Percentiles rank a stretch among this genome's conserved stretches.
Evolutionary conservation across 2,797 vertebrate genomes (phyloP).

Genomic region (Gobio occitaniae): DNA sequence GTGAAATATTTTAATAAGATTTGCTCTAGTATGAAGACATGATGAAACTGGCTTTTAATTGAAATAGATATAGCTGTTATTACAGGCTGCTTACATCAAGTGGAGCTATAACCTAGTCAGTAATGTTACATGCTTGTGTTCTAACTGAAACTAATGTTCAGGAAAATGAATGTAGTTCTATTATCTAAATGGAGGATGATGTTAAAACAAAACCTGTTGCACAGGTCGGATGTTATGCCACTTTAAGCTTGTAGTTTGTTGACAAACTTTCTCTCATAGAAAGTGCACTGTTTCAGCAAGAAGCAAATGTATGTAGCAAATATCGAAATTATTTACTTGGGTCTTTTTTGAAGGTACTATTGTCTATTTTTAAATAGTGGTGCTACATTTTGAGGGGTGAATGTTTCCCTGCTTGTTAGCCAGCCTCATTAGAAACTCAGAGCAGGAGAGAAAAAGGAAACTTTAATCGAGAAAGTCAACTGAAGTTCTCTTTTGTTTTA

Average conservation of each 20-base stretch:
- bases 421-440: conserved; percentile 28
- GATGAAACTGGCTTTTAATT: conserved; percentile 54
- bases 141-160: conserved; percentile 19
- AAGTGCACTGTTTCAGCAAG: conserved; percentile 28
- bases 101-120: conserved; percentile 3
- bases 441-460: conserved; percentile 10
- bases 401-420: conserved; percentile 28
- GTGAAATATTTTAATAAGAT: conserved; percentile 40
- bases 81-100: conserved; percentile 14
- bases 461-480: background rate
- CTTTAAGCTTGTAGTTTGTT: conserved; percentile 44
- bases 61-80: conserved; percentile 34
- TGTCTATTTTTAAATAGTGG: conserved; percentile 50
- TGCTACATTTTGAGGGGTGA: conserved; percentile 43
- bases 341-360: conserved; percentile 43
- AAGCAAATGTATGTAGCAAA: conserved; percentile 23
- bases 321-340: conserved; percentile 42
- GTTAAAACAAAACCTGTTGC: background rate
- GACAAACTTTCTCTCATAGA: conserved; percentile 17
- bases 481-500: background rate
- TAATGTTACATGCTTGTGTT: conserved; percentile 26
- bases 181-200: conserved; percentile 14
- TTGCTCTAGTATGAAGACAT: conserved; percentile 27
- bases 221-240: conserved; percentile 24
- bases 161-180: conserved; percentile 31